These are phyloP conservation scores for Aratinga solstitialis DNA, from an alignment of 2,797 vertebrate genomes.

Conservation along the genomic window DNA sequence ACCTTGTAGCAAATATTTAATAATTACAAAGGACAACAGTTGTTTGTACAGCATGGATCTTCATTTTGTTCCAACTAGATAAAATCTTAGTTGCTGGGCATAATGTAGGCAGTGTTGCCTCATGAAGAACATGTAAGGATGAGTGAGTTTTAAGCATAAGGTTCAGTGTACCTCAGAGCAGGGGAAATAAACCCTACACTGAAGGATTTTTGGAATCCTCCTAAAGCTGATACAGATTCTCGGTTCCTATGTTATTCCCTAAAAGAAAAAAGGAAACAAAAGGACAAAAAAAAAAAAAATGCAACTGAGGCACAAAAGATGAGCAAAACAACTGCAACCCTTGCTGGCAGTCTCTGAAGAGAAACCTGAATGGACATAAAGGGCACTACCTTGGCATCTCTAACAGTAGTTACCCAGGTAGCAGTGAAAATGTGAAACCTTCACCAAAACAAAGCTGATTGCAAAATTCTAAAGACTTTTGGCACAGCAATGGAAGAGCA, in stretches of 20 bases:
- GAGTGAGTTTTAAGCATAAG: neutral
- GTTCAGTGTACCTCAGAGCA: neutral
- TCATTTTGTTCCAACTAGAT: neutral
- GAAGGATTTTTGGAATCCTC: neutral
- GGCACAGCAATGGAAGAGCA: neutral
- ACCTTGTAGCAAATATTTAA: neutral
- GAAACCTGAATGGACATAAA: neutral
- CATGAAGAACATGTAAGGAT: neutral
- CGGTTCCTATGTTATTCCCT: neutral
- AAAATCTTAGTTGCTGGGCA: neutral
- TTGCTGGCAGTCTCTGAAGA: neutral
- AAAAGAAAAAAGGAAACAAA: neutral
- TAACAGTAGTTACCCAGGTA: neutral
- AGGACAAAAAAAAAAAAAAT: neutral
- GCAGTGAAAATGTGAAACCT: neutral
- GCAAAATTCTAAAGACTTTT: neutral
- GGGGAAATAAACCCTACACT: neutral
- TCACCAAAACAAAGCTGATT: neutral
- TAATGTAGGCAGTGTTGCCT: neutral
- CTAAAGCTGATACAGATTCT: neutral
- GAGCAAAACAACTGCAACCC: neutral
- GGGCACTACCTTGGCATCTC: neutral
- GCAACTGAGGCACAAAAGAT: neutral
- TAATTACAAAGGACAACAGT: neutral
- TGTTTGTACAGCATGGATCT: neutral